Evolutionary conservation across 2,113 vertebrate species (phyloP), one percentile per base, ranked within the genome.

Genomic region (Tetraodon nigroviridis): DNA sequence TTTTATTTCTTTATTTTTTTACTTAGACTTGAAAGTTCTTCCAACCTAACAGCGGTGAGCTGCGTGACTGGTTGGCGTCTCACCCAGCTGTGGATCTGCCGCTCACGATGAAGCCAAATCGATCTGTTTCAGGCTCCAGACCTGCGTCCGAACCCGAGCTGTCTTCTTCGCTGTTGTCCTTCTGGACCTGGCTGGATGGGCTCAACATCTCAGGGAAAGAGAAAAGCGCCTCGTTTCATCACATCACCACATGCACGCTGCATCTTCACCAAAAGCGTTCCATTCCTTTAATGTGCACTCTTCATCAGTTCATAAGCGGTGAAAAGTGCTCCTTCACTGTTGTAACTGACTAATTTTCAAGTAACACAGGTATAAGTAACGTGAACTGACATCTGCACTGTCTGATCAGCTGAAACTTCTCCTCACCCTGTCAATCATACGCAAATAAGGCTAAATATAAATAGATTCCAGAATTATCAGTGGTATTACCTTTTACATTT

Each of bases 61-160:
- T 32, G 32, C 12, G 10, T 37, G 11, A 37, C 50, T 48, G 46
- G 17, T 51, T 73, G 57, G 29, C 17, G 69, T 76, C 89, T 88
- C 57, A 91, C 91, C 84, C 80, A 55, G 81, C 71, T 51, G 81
- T 73, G 47, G 84, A 84, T 68, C 88, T 88, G 65, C 88, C 87
- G 17, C 81, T 83, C 67, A 92, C 41, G 20, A 92, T 81, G 71
- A 92, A 92, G 42, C 91, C 91, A 72, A 89, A 91, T 4, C 90
- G 88, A 61, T 92, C 90, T 3, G 89, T 92, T 85, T 90, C 85
- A 29, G 79, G 76, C 53, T 85, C 80, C 4, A 67, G 47, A 41
- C 80, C 67, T 6, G 42, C 55, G 47, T 88, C 86, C 48, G 83
- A 86, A 44, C 73, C 84, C 53, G 83, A 86, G 66, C 73, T 74